These are phyloP conservation scores for Babylonia areolata DNA, from an alignment of 1,140 invertebrate species.

Conservation along the genomic window DNA sequence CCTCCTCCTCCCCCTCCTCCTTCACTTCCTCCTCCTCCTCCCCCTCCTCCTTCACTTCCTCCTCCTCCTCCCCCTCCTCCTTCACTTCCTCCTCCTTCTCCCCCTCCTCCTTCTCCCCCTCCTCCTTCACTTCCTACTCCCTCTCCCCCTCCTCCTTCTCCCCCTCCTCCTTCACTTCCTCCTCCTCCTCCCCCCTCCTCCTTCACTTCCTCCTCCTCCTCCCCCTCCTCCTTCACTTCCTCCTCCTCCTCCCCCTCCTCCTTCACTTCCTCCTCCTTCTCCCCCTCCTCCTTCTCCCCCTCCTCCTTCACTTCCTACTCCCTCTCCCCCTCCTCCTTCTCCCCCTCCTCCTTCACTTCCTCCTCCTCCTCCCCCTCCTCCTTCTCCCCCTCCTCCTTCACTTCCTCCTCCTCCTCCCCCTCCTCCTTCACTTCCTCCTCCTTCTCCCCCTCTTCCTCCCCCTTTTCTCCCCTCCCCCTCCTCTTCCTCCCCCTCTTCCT, in stretches of 20 bases:
- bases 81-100: neutral
- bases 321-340: neutral
- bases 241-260: neutral
- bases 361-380: neutral
- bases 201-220: neutral
- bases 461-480: neutral
- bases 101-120: neutral
- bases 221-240: neutral
- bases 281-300: neutral
- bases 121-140: neutral
- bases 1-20: neutral
- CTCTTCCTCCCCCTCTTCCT: neutral
- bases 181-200: neutral
- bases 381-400: neutral
- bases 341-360: neutral
- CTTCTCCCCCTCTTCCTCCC: neutral
- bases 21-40: neutral
- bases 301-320: neutral
- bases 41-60: neutral
- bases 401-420: neutral
- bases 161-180: neutral
- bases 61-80: neutral
- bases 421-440: neutral
- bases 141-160: neutral
- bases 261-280: neutral